These are phyloP conservation scores for Paradisaea rubra DNA, from an alignment of 2,113 vertebrate genomes.

Conservation along the genomic window DNA sequence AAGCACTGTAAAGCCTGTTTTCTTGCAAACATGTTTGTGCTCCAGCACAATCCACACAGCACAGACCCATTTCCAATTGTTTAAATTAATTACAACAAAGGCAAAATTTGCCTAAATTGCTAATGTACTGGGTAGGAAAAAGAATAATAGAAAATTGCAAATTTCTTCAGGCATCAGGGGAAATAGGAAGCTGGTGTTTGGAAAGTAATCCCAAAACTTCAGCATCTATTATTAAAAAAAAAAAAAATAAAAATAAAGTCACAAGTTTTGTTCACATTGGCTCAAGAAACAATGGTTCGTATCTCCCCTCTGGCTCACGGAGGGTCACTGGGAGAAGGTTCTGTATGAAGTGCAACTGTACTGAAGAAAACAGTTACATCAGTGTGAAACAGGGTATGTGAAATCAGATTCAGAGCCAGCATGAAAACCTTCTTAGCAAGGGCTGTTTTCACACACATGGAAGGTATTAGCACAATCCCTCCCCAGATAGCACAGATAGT, in stretches of 20 bases:
- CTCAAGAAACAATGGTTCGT: neutral
- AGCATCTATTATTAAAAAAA: neutral
- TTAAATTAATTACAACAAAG: neutral
- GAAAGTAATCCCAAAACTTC: neutral
- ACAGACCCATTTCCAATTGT: neutral
- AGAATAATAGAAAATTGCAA: neutral
- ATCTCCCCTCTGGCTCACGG: neutral
- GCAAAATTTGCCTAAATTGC: neutral
- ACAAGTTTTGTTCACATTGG: neutral
- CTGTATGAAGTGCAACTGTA: neutral
- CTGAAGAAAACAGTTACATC: constrained; percentile 9
- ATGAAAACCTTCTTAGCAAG: constrained; percentile 1
- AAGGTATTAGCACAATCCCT: constrained; percentile 47
- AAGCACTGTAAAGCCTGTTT: neutral
- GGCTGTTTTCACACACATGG: constrained; percentile 43
- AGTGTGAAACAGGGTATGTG: neutral
- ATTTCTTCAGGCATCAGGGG: neutral
- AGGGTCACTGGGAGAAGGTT: neutral
- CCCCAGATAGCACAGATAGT: constrained; percentile 48
- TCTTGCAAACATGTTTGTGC: neutral
- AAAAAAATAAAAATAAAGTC: neutral
- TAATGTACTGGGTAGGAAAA: neutral
- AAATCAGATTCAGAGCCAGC: constrained; percentile 5
- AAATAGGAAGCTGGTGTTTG: neutral
- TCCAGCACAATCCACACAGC: neutral